Conservation (phyloP, 2,888 invertebrate genomes). For the Acleris holmiana region DNA sequence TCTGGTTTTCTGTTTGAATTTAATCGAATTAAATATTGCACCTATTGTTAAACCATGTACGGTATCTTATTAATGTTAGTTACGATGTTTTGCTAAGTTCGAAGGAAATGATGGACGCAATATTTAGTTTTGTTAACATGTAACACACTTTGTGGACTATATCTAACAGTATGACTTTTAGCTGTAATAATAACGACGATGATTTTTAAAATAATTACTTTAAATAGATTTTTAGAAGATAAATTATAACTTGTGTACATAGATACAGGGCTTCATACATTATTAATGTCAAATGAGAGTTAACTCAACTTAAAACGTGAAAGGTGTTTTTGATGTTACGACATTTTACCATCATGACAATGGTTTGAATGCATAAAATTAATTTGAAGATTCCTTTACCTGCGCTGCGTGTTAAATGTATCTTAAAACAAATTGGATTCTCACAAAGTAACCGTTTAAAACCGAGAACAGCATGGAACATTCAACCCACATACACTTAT, state of each 20-base stretch:
- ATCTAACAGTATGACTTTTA: too few relatives aligned
- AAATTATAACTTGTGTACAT: too few relatives aligned
- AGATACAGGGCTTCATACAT: too few relatives aligned
- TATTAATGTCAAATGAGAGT: too few relatives aligned
- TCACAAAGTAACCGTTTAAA: slow-evolving; percentile 24
- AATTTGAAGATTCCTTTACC: neutral
- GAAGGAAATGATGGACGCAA: too few relatives aligned
- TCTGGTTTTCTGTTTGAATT: slow-evolving; percentile 36
- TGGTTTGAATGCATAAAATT: neutral
- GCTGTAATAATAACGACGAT: too few relatives aligned
- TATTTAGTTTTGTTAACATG: too few relatives aligned
- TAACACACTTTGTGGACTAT: too few relatives aligned
- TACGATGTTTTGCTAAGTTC: neutral
- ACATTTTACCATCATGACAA: neutral
- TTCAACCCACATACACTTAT: slow-evolving; percentile 1
- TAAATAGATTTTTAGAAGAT: too few relatives aligned
- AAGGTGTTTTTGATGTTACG: neutral
- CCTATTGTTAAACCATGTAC: slow-evolving; percentile 26
- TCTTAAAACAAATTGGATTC: slow-evolving; percentile 11
- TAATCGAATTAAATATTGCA: slow-evolving; percentile 26
- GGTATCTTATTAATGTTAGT: neutral
- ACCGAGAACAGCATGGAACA: slow-evolving; percentile 15
- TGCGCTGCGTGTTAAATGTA: neutral
- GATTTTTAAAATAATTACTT: too few relatives aligned
- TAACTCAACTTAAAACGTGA: neutral